Percentiles rank a stretch among this genome's conserved stretches.
Conservation (phyloP, 2,888 invertebrate genomes). For the Drosophila diplacantha region DNA sequence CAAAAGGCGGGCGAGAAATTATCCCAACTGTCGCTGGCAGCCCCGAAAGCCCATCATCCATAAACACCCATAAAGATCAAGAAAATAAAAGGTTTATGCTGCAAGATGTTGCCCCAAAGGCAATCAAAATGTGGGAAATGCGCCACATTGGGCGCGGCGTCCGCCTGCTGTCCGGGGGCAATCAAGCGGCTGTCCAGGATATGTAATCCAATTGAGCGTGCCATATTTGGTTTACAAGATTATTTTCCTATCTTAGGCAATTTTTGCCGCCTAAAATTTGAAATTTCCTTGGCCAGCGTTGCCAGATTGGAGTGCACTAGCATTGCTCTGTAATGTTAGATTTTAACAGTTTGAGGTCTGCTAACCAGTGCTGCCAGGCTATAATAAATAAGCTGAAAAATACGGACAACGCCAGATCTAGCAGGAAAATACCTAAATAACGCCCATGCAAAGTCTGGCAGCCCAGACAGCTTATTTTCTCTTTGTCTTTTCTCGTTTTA, state of each 20-base stretch:
- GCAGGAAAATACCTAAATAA: no score
- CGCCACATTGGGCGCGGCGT: slow-evolving; percentile 7
- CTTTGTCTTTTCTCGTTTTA: slow-evolving; percentile 23
- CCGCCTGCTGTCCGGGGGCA: neutral
- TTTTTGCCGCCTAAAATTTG: neutral
- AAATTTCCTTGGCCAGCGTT: neutral
- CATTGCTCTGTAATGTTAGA: neutral
- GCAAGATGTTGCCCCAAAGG: slow-evolving; percentile 15
- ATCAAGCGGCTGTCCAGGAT: slow-evolving; percentile 10
- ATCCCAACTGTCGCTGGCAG: slow-evolving; percentile 50
- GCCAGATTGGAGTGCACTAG: neutral
- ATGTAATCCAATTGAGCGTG: slow-evolving; percentile 12
- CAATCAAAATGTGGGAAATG: slow-evolving; percentile 17
- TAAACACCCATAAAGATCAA: slow-evolving; percentile 25
- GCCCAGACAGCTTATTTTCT: no score
- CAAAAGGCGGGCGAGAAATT: slow-evolving; percentile 31
- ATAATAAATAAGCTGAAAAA: no score
- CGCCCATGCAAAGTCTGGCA: no score
- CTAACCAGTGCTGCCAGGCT: neutral
- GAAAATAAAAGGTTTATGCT: slow-evolving; percentile 20
- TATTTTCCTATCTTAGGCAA: neutral
- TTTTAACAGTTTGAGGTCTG: neutral
- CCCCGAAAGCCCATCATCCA: slow-evolving; percentile 5
- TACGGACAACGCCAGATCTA: no score
- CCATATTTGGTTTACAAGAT: neutral